These are phyloP conservation scores for Catalaphyllia jardinei DNA, from an alignment of 64 coral and sea anemone species.

Conservation along the genomic window DNA sequence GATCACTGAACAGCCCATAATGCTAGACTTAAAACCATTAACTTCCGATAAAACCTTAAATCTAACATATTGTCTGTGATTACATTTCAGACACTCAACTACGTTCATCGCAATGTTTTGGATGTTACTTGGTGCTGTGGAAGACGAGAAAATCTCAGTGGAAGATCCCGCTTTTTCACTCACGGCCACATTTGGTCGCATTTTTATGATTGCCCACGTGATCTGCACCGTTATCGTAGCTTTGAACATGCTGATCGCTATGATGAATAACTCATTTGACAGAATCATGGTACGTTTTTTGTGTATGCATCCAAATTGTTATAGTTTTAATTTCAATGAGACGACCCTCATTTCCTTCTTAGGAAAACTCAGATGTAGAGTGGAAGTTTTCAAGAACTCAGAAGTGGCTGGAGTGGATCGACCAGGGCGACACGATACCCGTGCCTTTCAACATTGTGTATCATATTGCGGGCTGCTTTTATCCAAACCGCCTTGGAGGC, in stretches of 20 bases:
- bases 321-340: too few species aligned
- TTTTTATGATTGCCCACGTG: background rate
- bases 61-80: background rate
- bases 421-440: conserved; percentile 61
- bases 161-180: background rate
- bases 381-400: conserved; percentile 76
- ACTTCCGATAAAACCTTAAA: background rate
- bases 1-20: background rate
- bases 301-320: background rate
- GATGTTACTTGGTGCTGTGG: background rate
- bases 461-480: too few species aligned
- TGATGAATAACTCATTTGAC: conserved; percentile 85
- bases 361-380: conserved; percentile 64
- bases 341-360: background rate
- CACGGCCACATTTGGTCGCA: background rate
- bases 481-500: too few species aligned
- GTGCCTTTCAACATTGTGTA: conserved; percentile 51
- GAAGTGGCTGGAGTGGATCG: conserved; percentile 81
- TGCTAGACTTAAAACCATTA: too few species aligned
- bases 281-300: conserved; percentile 45
- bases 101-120: background rate
- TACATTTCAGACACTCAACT: background rate
- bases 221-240: conserved; percentile 60
- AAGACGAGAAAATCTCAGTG: background rate
- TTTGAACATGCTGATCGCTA: conserved; percentile 73